Evolutionary conservation across 2,888 invertebrate genomes (phyloP), one percentile per base, ranked within the genome.

Genomic region (Brachylomia viminalis): DNA sequence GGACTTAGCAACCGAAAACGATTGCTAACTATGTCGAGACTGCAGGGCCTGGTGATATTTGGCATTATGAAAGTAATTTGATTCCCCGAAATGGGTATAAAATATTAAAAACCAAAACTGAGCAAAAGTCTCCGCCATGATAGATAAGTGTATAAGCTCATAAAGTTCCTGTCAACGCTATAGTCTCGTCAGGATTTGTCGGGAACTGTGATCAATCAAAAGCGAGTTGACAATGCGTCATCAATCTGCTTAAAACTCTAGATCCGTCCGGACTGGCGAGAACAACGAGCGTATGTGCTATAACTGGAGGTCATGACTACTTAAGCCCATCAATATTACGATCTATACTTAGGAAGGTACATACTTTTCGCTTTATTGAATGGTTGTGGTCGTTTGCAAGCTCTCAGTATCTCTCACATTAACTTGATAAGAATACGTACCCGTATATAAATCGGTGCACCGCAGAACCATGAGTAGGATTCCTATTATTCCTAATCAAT

Each of bases 171-270:
- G 38, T n/a, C 61, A 56, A 42, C 38, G 15, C 33, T 61, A n/a
- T 77, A 81, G 76, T 79, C 75, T 86, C 81, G 79, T 83, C 77
- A 87, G 86, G 83, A 82, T 85, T 87, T 78, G 77, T 84, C 76
- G 80, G 78, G 85, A 88, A 89, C 85, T 85, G 82, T 88, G 90
- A 93, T 94, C 93, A 91, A 93, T 94, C 93, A 94, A 87, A 85
- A 58, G 75, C 78, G 81, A 86, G 89, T 90, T 90, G 92, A 93
- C 91, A 93, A 92, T 92, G 90, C 89, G 90, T 91, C 92, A 93
- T 93, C 92, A 90, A 93, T 94, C 91, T 92, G 87, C 88, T 92
- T 85, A 91, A 91, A 91, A 92, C 90, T 92, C 87, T 77, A 84
- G 77, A 87, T 84, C 86, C 86, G 80, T 85, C 86, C 85, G 75